These are phyloP conservation scores for Bombus turneri DNA, from an alignment of 1,140 invertebrate species.

Conservation along the genomic window DNA sequence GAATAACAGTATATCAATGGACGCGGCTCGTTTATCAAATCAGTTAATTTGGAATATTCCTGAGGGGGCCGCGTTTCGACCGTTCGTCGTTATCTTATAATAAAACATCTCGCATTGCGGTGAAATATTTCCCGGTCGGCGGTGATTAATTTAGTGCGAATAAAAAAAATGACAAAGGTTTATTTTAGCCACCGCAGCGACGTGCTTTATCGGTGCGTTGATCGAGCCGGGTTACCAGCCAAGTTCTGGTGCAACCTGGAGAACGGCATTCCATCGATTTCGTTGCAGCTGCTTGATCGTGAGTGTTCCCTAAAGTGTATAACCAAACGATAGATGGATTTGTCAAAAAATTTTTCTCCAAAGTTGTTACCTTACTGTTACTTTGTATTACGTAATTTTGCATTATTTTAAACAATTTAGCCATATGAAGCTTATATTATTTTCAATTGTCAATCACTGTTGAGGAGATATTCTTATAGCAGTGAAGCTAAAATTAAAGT, in stretches of 20 bases:
- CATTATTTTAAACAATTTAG: not conserved
- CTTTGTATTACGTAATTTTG: not conserved
- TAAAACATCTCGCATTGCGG: slow-evolving; percentile 40
- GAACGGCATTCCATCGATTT: slow-evolving; percentile 76
- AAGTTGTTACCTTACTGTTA: not conserved
- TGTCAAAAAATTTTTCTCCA: not conserved
- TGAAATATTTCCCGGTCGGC: slow-evolving; percentile 36
- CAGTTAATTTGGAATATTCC: slow-evolving; percentile 49
- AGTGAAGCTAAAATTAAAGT: too few relatives aligned
- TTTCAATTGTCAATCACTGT: not conserved
- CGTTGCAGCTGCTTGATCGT: slow-evolving; percentile 66
- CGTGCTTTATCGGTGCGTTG: slow-evolving; percentile 68
- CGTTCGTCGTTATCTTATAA: slow-evolving; percentile 27
- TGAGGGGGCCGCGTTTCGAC: slow-evolving; percentile 2
- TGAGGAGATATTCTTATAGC: too few relatives aligned
- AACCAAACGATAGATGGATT: slow-evolving; percentile 40
- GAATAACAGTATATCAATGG: slow-evolving; percentile 39
- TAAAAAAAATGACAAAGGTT: slow-evolving; percentile 44
- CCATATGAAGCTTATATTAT: too few relatives aligned
- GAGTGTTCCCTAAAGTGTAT: slow-evolving; percentile 46
- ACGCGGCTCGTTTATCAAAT: slow-evolving; percentile 44
- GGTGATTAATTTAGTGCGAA: slow-evolving; percentile 53
- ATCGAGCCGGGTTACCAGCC: slow-evolving; percentile 68
- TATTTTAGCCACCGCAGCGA: slow-evolving; percentile 49
- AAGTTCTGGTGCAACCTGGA: slow-evolving; percentile 61